Conservation (phyloP, 1,140 invertebrate species). For the Drosophila bipectinata region DNA sequence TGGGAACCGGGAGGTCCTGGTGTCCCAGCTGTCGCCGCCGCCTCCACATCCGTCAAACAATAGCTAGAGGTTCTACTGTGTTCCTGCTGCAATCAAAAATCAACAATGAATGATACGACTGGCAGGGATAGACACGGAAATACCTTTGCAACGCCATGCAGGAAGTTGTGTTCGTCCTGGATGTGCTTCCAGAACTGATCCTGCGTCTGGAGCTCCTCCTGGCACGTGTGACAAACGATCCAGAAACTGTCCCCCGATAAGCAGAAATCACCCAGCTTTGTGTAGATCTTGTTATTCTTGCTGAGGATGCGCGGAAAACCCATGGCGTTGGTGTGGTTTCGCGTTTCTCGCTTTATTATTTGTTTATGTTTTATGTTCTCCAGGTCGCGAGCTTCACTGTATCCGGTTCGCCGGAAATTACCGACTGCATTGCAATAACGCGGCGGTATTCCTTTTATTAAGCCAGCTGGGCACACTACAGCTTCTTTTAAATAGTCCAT, state of each 20-base stretch:
- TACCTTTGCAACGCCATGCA: slow-evolving; percentile 74
- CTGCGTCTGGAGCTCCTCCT: slow-evolving; percentile 79
- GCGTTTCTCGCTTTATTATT: slow-evolving; percentile 25
- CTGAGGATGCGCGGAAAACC: slow-evolving; percentile 83
- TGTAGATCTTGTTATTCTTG: slow-evolving; percentile 82
- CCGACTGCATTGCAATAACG: slow-evolving; percentile 2
- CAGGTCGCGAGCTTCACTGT: slow-evolving; percentile 8
- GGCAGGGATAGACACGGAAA: not conserved
- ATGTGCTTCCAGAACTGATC: slow-evolving; percentile 82
- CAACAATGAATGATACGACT: not conserved
- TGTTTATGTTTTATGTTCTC: slow-evolving; percentile 41
- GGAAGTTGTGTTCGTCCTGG: slow-evolving; percentile 80
- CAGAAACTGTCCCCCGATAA: slow-evolving; percentile 77
- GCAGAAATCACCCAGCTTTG: slow-evolving; percentile 79
- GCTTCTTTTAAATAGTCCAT: not conserved
- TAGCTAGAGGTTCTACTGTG: slow-evolving; percentile 68
- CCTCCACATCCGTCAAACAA: slow-evolving; percentile 69
- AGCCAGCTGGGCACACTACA: not conserved
- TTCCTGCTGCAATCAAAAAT: slow-evolving; percentile 38
- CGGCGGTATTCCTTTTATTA: not conserved
- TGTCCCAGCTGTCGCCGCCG: slow-evolving; percentile 39
- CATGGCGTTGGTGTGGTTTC: slow-evolving; percentile 60
- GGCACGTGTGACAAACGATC: slow-evolving; percentile 80
- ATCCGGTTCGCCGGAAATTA: slow-evolving; percentile 6
- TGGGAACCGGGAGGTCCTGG: slow-evolving; percentile 15